phyloP scores from a whole-genome alignment of 2,797 vertebrate genomes.

The Varecia variegata region DNA sequence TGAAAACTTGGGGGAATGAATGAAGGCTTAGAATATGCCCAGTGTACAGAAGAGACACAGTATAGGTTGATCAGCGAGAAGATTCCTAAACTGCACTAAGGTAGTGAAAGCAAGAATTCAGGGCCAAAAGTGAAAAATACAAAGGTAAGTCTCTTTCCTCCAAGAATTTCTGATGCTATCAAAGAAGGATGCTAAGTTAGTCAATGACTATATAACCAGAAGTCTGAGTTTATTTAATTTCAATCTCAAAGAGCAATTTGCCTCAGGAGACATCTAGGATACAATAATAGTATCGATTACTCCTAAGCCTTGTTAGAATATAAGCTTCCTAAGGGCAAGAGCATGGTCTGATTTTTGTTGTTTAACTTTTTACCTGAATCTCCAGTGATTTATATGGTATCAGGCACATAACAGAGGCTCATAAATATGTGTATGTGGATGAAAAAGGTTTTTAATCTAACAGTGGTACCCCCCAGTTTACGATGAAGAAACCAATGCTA shows the following conservation, averaged over 20 bases:
- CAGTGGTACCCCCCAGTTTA: background rate
- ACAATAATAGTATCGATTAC: background rate
- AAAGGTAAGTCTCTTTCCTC: background rate
- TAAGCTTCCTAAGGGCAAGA: background rate
- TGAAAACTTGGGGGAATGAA: background rate
- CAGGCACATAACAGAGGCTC: background rate
- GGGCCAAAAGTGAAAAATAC: background rate
- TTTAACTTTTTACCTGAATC: background rate
- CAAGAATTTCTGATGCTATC: background rate
- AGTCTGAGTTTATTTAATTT: background rate
- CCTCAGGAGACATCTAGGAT: background rate
- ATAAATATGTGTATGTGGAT: background rate
- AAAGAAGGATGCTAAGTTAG: background rate
- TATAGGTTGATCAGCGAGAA: background rate
- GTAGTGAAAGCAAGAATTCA: background rate
- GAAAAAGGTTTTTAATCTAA: background rate
- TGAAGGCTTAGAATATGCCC: background rate
- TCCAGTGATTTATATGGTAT: background rate
- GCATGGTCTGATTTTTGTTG: background rate
- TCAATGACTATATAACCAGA: background rate
- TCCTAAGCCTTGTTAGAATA: background rate
- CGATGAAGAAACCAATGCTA: background rate
- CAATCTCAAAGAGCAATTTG: background rate
- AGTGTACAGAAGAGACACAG: background rate
- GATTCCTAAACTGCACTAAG: background rate